Base-by-base conservation (phyloP, 2,888 invertebrate species). In the Agriotes lineatus region DNA sequence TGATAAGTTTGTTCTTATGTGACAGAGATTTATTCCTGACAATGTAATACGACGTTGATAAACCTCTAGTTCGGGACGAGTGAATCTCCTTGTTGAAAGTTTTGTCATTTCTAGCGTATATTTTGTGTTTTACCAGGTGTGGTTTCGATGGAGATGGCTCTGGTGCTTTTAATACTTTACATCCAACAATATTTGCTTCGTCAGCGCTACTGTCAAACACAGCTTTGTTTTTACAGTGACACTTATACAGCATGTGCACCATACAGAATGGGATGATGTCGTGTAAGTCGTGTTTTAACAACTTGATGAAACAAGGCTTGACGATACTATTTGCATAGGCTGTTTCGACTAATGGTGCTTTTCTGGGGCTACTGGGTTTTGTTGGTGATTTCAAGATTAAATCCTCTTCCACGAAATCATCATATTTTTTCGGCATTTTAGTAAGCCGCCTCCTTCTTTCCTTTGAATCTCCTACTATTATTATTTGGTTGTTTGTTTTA, bases 251-350 rank as follows among this genome's bases (percentile, higher is more conserved):
- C 74, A 87, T 85, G 78, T 92, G 92, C 1, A 88, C 85, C 87
- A 91, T 88, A 75, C 92, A 92, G 85, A 87, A 91, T 0, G 88
- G 88, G 69, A 88, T 87, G 48, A 91, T 78, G 75, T 88, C 86
- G 22, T 83, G 77, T 69, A 85, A 76, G 57, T 78, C 67, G n/a
- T 75, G 66, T 14, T 69, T 74, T 1, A 64, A 19, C 18, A 77
- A 30, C 48, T 72, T 58, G 7, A 79, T 74, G 2, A 22, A 14
- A 59, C 77, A 77, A 18, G 59, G 30, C 48, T 65, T 69, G 1
- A 68, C 52, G 59, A 64, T 33, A 45, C 22, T 25, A 19, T 10
- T 25, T 22, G 12, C 10, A 14, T 3, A 10, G 12, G 14, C 25
- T 10, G 7, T 2, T 44, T 35, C 19, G 9, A 61, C 37, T 10